Conservation (phyloP, 2,888 invertebrate species). For the Dasypogon diadema region DNA sequence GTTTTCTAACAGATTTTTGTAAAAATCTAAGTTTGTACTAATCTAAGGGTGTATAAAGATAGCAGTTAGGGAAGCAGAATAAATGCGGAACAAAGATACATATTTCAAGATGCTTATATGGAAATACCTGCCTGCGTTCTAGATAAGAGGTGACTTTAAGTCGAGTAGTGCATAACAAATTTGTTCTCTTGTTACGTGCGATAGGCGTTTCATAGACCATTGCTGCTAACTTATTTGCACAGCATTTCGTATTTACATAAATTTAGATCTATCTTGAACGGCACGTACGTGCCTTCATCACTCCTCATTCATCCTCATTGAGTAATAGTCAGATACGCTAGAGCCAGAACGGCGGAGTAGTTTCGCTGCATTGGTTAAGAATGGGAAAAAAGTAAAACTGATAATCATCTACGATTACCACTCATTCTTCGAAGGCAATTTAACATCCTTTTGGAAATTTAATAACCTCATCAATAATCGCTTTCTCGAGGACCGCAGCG, state of each 20-base stretch:
- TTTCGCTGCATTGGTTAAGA: conserved; percentile 51
- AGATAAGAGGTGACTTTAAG: conserved; percentile 52
- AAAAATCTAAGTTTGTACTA: too few relatives aligned
- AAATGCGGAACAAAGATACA: too few relatives aligned
- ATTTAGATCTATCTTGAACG: conserved; percentile 33
- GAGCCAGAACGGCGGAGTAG: not conserved
- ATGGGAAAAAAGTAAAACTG: conserved; percentile 56
- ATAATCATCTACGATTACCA: conserved; percentile 59
- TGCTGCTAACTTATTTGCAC: conserved; percentile 50
- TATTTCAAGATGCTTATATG: conserved; percentile 50
- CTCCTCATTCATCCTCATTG: conserved; percentile 42
- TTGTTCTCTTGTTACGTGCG: conserved; percentile 51
- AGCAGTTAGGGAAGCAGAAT: too few relatives aligned
- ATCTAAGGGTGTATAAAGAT: too few relatives aligned
- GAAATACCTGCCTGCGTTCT: conserved; percentile 39
- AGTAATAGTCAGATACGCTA: conserved; percentile 16
- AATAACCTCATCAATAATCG: conserved; percentile 60
- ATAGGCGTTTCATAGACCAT: conserved; percentile 48
- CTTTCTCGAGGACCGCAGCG: conserved; percentile 45
- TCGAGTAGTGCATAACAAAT: conserved; percentile 53
- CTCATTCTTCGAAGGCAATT: conserved; percentile 58
- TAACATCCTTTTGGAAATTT: conserved; percentile 60
- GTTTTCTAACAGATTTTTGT: too few relatives aligned
- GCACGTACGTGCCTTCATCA: conserved; percentile 46
- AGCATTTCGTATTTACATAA: conserved; percentile 54